Base-by-base conservation (phyloP, 2,888 invertebrate species). In the Phanerotoma sp. region DNA sequence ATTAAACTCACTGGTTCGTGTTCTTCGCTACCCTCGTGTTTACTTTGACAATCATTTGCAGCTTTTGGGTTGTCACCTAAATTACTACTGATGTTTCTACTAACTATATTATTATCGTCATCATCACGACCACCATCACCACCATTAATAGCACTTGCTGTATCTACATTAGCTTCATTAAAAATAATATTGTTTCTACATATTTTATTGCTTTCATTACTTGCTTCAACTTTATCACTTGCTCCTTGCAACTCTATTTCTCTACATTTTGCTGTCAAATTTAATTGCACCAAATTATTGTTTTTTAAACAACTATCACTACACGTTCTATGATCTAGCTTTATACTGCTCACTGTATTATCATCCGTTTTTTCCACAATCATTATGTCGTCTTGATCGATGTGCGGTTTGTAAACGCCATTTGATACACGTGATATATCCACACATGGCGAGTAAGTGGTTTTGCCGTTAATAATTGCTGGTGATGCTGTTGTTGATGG, bases 1-100 rank as follows among this genome's bases (percentile, higher is more conserved):
- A 70, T 72, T 30, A 76, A 57, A 54, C 73, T 74, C 20, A 73
- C 57, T 4, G 75, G 70, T 55, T 77, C 75, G 4, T 68, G 57
- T 35, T 75, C 72, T 18, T 73, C 70, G 16, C 61, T 66, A 11
- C 54, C 51, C 33, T 70, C 71, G 15, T 66, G 51, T 61, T 66
- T 67, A 30, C 69, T 71, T 6, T 60, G 60, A 38, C n/a, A n/a
- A n/a, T 72, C 70, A 33, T 69, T 70, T 13, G 47, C 56, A 15
- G 65, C 68, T 55, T 71, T 72, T 13, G 44, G 44, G 51, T 70
- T 71, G 64, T 69, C 70, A 4, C 61, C 71, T 62, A 69, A 67
- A 57, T 68, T 74, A 68, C 70, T 74, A 68, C 70, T 72, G 38
- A 62, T 67, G 47, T 72, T 67, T 56, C 68, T 67, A 67, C 65